A percentile compares a stretch with the other conserved stretches of the same genome.
These are phyloP conservation scores for Tupiocoris notatus DNA, from an alignment of 2,888 invertebrate species.

Conservation along the genomic window DNA sequence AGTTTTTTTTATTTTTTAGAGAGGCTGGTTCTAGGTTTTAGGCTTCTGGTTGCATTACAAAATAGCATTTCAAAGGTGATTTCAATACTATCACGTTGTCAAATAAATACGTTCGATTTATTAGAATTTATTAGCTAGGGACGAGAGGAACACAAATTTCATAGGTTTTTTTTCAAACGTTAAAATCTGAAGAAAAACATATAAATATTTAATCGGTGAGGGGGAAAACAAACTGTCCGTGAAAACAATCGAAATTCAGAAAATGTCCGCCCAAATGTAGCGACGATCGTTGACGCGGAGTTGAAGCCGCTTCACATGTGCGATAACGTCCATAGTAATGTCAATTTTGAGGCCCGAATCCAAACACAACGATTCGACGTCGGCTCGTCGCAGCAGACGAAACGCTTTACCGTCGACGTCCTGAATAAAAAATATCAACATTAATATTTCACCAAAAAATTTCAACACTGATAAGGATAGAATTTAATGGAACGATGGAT, in stretches of 20 bases:
- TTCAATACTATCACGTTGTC: no score
- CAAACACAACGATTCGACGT: constrained; percentile 6
- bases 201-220: not conserved
- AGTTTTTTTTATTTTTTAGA: no score
- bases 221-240: no score
- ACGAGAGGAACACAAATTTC: not conserved
- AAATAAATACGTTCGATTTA: no score
- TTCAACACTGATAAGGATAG: not conserved
- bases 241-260: not conserved
- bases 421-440: not conserved
- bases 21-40: no score
- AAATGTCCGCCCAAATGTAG: constrained; percentile 34
- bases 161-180: not conserved
- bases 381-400: constrained; percentile 12
- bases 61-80: no score
- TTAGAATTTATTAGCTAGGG: no score
- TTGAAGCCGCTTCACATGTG: constrained; percentile 32
- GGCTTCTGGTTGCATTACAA: no score
- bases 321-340: constrained; percentile 18
- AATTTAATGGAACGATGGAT: no score
- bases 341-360: constrained; percentile 9
- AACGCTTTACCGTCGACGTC: constrained; percentile 36
- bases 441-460: not conserved
- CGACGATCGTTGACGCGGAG: constrained; percentile 34
- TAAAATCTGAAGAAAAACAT: not conserved